These are phyloP conservation scores for Paramormyrops hopkinsi DNA, from an alignment of 2,797 vertebrate genomes.

Conservation along the genomic window DNA sequence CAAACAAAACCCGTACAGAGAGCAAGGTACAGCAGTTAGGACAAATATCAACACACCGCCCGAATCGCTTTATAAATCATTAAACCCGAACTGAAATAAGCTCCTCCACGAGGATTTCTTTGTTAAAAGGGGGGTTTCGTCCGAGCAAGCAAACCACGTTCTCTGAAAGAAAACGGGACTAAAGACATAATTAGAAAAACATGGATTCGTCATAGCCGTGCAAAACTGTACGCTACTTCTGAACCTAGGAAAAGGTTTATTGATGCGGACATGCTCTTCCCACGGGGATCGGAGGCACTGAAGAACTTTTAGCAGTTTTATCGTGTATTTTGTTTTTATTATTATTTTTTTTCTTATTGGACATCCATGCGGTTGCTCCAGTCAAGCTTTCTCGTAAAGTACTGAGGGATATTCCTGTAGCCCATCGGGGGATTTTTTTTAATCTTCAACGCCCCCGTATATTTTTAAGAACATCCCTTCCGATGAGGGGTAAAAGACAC, in stretches of 20 bases:
- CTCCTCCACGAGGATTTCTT: conserved; percentile 39
- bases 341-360: conserved; percentile 17
- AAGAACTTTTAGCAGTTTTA: conserved; percentile 39
- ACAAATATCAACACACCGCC: conserved; percentile 43
- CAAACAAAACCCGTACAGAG: conserved; percentile 40
- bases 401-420: conserved; percentile 46
- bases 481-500: conserved; percentile 52
- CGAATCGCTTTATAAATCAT: conserved; percentile 41
- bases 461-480: conserved; percentile 26
- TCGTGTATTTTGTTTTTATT: neutral
- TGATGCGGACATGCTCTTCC: conserved; percentile 21
- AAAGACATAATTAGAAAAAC: conserved; percentile 48
- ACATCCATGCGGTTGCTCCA: conserved; percentile 50
- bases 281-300: conserved; percentile 35
- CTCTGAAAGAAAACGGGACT: conserved; percentile 28
- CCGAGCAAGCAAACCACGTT: conserved; percentile 8
- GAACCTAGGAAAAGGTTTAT: conserved; percentile 22
- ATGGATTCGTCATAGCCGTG: conserved; percentile 48
- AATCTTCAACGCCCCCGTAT: conserved; percentile 29
- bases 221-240: conserved; percentile 30
- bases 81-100: conserved; percentile 18
- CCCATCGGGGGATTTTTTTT: conserved; percentile 36
- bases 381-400: conserved; percentile 33
- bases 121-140: conserved; percentile 21
- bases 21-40: conserved; percentile 57